Evolutionary conservation across 1,140 invertebrate species (phyloP).

Genomic region (Drosophila baimaii): DNA sequence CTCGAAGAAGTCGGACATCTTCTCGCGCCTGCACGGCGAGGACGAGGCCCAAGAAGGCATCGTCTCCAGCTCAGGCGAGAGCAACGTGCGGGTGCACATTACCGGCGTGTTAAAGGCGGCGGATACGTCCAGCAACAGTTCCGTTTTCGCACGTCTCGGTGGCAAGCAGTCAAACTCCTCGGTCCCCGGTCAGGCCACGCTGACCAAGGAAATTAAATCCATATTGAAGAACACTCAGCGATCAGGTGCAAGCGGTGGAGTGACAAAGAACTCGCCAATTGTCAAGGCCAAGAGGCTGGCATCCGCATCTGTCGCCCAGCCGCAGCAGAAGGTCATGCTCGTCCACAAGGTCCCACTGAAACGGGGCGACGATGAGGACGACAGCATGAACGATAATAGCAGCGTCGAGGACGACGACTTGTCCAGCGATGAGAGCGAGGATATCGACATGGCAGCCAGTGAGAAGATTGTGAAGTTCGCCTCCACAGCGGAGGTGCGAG

Average conservation of each 20-base stretch:
- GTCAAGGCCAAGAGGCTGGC: slow-evolving; percentile 69
- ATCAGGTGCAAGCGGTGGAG: slow-evolving; percentile 20
- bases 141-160: slow-evolving; percentile 80
- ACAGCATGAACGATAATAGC: slow-evolving; percentile 63
- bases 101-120: slow-evolving; percentile 35
- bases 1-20: slow-evolving; percentile 66
- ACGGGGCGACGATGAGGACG: slow-evolving; percentile 65
- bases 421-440: slow-evolving; percentile 43
- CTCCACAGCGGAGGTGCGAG: slow-evolving; percentile 78
- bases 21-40: slow-evolving; percentile 68
- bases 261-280: slow-evolving; percentile 65
- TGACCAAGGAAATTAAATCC: slow-evolving; percentile 78
- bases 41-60: slow-evolving; percentile 70
- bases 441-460: slow-evolving; percentile 33
- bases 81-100: slow-evolving; percentile 59
- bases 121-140: slow-evolving; percentile 53
- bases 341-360: slow-evolving; percentile 81
- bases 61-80: slow-evolving; percentile 69
- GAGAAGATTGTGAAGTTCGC: slow-evolving; percentile 83
- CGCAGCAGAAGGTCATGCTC: slow-evolving; percentile 79
- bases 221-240: slow-evolving; percentile 77
- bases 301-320: slow-evolving; percentile 15
- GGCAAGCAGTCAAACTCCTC: slow-evolving; percentile 49
- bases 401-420: slow-evolving; percentile 22
- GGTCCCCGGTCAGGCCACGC: slow-evolving; percentile 13